These are phyloP conservation scores for Setipinna tenuifilis DNA, from an alignment of 2,797 vertebrate species.

Conservation along the genomic window DNA sequence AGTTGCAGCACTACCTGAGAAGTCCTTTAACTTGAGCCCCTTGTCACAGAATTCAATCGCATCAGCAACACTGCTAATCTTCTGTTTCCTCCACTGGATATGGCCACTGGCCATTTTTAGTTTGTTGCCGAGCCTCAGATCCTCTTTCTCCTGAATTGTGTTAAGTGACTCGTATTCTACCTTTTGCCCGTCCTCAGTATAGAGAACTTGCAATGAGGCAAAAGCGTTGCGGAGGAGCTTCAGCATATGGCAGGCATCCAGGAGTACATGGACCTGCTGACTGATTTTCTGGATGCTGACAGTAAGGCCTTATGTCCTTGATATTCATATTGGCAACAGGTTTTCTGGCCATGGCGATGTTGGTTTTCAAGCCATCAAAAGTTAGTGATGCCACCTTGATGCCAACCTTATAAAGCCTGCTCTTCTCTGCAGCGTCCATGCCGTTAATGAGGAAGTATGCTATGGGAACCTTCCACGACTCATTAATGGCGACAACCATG, in stretches of 20 bases:
- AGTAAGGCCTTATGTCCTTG: neutral
- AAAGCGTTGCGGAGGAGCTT: slow-evolving; percentile 45
- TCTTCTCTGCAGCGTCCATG: slow-evolving; percentile 15
- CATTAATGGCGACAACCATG: slow-evolving; percentile 22
- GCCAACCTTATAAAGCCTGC: slow-evolving; percentile 21
- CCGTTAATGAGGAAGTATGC: slow-evolving; percentile 19
- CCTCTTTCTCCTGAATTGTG: slow-evolving; percentile 39
- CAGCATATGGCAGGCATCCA: slow-evolving; percentile 30
- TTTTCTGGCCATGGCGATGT: neutral
- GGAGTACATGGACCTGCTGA: slow-evolving; percentile 19
- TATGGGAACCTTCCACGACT: slow-evolving; percentile 33
- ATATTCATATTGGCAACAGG: neutral
- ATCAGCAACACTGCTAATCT: slow-evolving; percentile 42
- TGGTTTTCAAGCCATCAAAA: slow-evolving; percentile 36
- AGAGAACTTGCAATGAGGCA: neutral
- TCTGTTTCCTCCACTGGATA: slow-evolving; percentile 38
- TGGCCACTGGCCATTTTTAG: slow-evolving; percentile 35
- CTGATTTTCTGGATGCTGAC: slow-evolving; percentile 4
- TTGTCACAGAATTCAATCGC: slow-evolving; percentile 37
- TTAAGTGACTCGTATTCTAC: slow-evolving; percentile 39
- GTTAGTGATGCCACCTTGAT: slow-evolving; percentile 32
- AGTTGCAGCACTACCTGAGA: slow-evolving; percentile 32
- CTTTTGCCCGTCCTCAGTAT: slow-evolving; percentile 25
- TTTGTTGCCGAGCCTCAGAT: slow-evolving; percentile 39
- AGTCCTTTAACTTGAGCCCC: slow-evolving; percentile 30